A percentile compares a stretch with the other conserved stretches of the same genome.
phyloP scores from a whole-genome alignment of 2,888 invertebrate genomes.

The Drosophila macrothrix region DNA sequence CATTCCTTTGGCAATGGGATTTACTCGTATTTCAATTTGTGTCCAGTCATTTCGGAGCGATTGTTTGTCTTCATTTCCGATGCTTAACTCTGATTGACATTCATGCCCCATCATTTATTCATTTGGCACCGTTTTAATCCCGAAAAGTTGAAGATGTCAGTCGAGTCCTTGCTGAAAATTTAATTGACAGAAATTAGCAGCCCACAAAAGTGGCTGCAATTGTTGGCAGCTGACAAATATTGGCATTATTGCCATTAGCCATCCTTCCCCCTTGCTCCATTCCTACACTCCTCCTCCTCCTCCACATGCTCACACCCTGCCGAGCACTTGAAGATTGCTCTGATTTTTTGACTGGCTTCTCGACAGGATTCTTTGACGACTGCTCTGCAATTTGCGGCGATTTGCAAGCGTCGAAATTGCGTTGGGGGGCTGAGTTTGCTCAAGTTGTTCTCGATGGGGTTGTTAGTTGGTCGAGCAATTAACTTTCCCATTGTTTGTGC shows the following conservation, averaged over 20 bases:
- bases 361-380: constrained; percentile 30
- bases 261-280: neutral
- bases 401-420: constrained; percentile 39
- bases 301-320: neutral
- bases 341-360: constrained; percentile 43
- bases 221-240: constrained; percentile 60
- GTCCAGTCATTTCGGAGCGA: constrained; percentile 54
- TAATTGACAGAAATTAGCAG: constrained; percentile 60
- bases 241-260: constrained; percentile 52
- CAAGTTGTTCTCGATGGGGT: constrained; percentile 51
- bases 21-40: constrained; percentile 49
- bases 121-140: constrained; percentile 65
- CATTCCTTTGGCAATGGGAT: constrained; percentile 20
- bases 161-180: constrained; percentile 43
- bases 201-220: constrained; percentile 59
- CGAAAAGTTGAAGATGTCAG: constrained; percentile 51
- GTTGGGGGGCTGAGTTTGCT: constrained; percentile 1
- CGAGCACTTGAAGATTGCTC: constrained; percentile 10
- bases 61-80: constrained; percentile 79
- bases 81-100: constrained; percentile 78
- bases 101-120: constrained; percentile 80
- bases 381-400: constrained; percentile 46
- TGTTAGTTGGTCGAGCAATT: constrained; percentile 61
- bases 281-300: neutral
- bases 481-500: constrained; percentile 69